phyloP scores from a whole-genome alignment of 2,888 invertebrate species.

The Tipula vernalis region DNA sequence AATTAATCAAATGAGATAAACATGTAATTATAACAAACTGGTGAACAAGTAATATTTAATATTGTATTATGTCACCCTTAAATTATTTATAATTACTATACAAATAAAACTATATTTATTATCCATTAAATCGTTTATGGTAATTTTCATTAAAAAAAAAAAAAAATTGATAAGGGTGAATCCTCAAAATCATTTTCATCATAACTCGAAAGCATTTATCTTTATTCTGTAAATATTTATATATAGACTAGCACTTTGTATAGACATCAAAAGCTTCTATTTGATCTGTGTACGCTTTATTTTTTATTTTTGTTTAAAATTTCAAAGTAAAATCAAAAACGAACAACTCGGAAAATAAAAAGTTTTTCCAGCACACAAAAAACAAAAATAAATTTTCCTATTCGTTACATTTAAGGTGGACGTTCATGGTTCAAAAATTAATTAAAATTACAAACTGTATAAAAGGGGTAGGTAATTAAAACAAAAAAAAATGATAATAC shows the following conservation, averaged over 20 bases:
- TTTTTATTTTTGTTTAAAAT: background rate
- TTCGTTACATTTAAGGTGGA: background rate
- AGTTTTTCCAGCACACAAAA: background rate
- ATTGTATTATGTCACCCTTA: background rate
- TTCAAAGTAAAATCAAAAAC: background rate
- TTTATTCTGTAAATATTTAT: background rate
- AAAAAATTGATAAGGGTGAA: background rate
- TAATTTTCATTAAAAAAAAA: background rate
- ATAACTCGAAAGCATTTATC: background rate
- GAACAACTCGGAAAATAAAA: background rate
- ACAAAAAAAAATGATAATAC: background rate
- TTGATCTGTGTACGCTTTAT: background rate
- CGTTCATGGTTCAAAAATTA: background rate
- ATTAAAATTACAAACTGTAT: background rate
- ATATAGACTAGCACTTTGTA: too few relatives aligned
- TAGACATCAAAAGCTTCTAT: background rate
- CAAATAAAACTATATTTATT: background rate
- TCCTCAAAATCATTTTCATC: background rate
- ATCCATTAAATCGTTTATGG: background rate
- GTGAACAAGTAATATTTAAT: background rate
- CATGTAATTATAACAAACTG: background rate
- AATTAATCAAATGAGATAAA: background rate
- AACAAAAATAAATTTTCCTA: background rate
- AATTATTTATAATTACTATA: background rate
- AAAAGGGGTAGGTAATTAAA: background rate